Evolutionary conservation across 2,113 vertebrate species (phyloP).

Genomic region (Cairina moschata): DNA sequence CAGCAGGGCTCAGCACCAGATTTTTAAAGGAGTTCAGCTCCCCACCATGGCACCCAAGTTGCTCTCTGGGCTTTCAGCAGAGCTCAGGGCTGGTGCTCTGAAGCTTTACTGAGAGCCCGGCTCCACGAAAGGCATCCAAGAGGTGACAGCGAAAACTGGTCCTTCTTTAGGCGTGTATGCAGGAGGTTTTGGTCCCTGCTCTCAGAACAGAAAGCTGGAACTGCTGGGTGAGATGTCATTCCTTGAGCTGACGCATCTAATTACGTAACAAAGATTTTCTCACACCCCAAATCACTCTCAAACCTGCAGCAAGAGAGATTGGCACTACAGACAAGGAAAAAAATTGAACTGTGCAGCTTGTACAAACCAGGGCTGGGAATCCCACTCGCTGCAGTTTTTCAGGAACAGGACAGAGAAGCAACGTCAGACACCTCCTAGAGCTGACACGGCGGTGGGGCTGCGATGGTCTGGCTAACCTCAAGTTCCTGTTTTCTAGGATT

Average conservation of each 20-base stretch:
- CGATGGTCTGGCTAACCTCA: background rate
- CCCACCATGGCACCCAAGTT: accelerated
- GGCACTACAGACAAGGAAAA: background rate
- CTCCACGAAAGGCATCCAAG: background rate
- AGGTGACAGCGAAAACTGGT: background rate
- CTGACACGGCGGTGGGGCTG: background rate
- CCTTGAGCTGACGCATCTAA: background rate
- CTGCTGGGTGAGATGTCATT: background rate
- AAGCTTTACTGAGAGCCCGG: background rate
- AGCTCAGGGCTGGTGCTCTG: background rate
- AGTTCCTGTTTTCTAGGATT: background rate
- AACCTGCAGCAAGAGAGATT: background rate
- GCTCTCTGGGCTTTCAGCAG: background rate
- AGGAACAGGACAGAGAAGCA: background rate
- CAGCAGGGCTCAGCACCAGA: background rate
- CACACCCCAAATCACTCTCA: background rate
- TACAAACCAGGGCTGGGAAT: background rate
- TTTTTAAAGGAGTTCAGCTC: background rate
- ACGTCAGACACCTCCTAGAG: background rate
- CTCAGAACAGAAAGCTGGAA: background rate
- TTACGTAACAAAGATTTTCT: background rate
- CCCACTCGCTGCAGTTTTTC: background rate
- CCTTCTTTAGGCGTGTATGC: background rate
- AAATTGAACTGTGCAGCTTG: background rate
- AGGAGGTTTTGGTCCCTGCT: background rate